Evolutionary conservation across 2,888 invertebrate genomes (phyloP), one percentile per base, ranked within the genome.

Genomic region (Spicauda simplicius): DNA sequence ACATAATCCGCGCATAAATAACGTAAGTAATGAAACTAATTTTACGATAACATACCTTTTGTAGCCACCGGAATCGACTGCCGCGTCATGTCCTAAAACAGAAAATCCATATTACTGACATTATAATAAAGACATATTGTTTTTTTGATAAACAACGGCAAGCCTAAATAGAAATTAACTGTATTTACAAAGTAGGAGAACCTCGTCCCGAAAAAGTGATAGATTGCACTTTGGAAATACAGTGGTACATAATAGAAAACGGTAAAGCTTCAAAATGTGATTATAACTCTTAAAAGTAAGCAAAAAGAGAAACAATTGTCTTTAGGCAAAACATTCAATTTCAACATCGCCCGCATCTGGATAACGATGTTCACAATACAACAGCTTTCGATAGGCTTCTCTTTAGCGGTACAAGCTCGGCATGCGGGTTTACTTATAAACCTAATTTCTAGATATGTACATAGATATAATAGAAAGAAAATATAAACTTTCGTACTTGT

Each of bases 51-150:
- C 91, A 88, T 76, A 93, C 93, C 91, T 89, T 93, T 93, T 55
- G 91, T 91, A 72, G 93, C 92, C 80, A 93, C 93, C 63, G 93
- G 93, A 73, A 93, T 93, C 64, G 93, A 93, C 81, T 93, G 93
- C 77, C 93, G 88, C 83, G 93, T 93, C 93, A 93, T 93, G 76
- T 93, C 93, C 93, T 93, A 90, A 90, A 90, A 79, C 81, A 84
- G 85, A 88, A 88, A 85, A 72, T 50, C 70, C 55, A 71, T n/a
- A 81, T 86, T 80, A 86, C 59, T 67, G 33, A 64, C 63, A 65
- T 70, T 69, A 6, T 57, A 14, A 45, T 14, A 45, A 45, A 2
- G 6, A 45, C n/a, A 45, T n/a, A n/a, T n/a, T n/a, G n/a, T 5
- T 45, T n/a, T 45, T 45, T 45, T 5, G 6, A 10, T 0, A 25